Conservation (phyloP, 2,888 invertebrate genomes). For the Chrysodeixis includens region DNA sequence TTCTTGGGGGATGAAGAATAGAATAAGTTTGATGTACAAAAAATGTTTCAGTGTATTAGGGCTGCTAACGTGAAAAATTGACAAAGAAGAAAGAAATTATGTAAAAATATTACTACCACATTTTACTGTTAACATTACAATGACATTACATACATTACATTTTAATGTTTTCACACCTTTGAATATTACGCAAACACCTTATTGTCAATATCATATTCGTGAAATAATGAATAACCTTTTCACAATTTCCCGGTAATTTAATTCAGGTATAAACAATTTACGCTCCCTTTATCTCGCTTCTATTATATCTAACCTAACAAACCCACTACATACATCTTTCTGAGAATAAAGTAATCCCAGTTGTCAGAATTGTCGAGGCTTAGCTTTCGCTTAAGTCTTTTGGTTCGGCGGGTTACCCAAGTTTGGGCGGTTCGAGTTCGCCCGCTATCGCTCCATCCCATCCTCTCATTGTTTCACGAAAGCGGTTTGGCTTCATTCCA, state of each 20-base stretch:
- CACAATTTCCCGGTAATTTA: conserved; percentile 1
- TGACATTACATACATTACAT: no score
- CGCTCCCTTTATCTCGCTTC: conserved; percentile 17
- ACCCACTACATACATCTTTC: conserved; percentile 29
- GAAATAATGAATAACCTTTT: not conserved
- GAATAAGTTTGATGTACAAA: not conserved
- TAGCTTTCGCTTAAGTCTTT: conserved; percentile 37
- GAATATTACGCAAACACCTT: not conserved
- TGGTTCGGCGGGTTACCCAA: conserved; percentile 21
- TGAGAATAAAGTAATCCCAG: conserved; percentile 50
- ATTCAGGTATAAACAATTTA: conserved; percentile 17
- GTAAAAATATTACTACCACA: no score
- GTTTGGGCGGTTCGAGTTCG: conserved; percentile 26
- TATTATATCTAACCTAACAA: conserved; percentile 15
- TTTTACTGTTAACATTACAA: no score
- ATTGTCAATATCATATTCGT: not conserved
- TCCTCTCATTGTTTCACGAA: conserved; percentile 33
- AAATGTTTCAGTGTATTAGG: not conserved
- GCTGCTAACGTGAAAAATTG: no score
- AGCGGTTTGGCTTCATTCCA: conserved; percentile 34
- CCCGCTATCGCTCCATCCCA: conserved; percentile 17
- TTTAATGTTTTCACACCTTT: no score
- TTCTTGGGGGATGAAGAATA: not conserved
- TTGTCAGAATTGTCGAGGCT: conserved; percentile 50
- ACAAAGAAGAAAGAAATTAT: no score